A percentile compares a stretch with the other conserved stretches of the same genome.
phyloP scores from a whole-genome alignment of 1,140 invertebrate genomes.

The Oryzaephilus surinamensis region DNA sequence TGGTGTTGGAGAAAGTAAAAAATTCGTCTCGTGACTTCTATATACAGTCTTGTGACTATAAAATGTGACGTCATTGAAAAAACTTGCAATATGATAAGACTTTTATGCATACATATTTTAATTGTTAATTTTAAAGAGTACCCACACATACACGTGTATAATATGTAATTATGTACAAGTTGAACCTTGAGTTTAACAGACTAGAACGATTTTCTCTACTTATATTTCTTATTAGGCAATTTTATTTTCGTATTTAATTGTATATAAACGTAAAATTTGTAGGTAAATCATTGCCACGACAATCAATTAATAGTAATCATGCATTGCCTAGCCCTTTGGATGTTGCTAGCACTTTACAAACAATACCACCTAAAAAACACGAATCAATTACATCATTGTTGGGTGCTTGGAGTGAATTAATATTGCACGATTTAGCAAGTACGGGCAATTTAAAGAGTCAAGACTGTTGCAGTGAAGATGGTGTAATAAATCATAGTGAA shows the following conservation, averaged over 20 bases:
- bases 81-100: neutral
- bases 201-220: neutral
- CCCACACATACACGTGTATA: conserved; percentile 1
- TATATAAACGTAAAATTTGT: conserved; percentile 19
- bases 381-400: conserved; percentile 67
- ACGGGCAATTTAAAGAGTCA: conserved; percentile 43
- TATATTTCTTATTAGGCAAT: conserved; percentile 1
- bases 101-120: neutral
- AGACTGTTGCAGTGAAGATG: conserved; percentile 28
- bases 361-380: conserved; percentile 39
- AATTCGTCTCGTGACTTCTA: no score
- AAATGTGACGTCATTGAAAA: neutral
- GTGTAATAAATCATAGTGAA: conserved; percentile 36
- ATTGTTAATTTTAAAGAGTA: conserved; percentile 1
- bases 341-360: conserved; percentile 38
- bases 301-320: conserved; percentile 39
- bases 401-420: conserved; percentile 69
- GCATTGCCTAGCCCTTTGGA: conserved; percentile 46
- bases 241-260: conserved; percentile 10
- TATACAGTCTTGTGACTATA: no score
- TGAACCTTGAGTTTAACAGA: neutral
- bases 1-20: neutral
- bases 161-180: neutral
- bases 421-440: conserved; percentile 65
- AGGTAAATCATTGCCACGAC: conserved; percentile 50